These are phyloP conservation scores for Variabilichromis moorii DNA, from an alignment of 2,113 vertebrate species.

Conservation along the genomic window DNA sequence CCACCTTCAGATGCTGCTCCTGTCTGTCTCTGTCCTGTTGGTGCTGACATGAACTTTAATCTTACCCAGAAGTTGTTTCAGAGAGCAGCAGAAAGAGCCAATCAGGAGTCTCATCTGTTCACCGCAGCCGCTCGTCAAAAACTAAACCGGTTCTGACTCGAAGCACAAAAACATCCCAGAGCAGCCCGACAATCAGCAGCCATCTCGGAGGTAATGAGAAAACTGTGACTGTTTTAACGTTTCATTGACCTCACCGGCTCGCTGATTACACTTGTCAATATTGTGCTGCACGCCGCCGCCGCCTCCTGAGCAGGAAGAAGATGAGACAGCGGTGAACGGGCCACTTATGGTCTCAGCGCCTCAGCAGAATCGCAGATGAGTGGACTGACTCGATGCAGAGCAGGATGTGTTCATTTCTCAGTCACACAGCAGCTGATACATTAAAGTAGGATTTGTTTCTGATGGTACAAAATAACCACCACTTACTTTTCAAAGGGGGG, in stretches of 20 bases:
- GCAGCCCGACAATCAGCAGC: not conserved
- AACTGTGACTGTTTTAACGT: not conserved
- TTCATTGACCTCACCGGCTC: not conserved
- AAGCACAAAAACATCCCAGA: not conserved
- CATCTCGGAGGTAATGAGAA: not conserved
- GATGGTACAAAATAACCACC: not conserved
- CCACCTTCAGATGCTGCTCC: not conserved
- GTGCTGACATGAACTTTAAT: not conserved
- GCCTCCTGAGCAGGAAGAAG: not conserved
- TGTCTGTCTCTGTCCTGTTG: rapidly evolving
- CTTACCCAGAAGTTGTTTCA: not conserved
- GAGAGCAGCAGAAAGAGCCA: not conserved
- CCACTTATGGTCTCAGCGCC: not conserved
- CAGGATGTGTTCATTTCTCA: not conserved
- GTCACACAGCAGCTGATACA: not conserved
- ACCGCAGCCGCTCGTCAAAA: not conserved
- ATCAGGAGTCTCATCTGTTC: not conserved
- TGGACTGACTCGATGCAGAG: not conserved
- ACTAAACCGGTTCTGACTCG: not conserved
- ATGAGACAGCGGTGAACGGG: not conserved
- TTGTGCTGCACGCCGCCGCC: not conserved
- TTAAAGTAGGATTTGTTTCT: not conserved
- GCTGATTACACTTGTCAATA: not conserved
- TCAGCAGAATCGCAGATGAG: not conserved
- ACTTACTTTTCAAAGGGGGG: not conserved